A percentile compares a stretch with the other conserved stretches of the same genome.
These are phyloP conservation scores for Chanos chanos DNA, from an alignment of 2,797 vertebrate species.

Conservation along the genomic window DNA sequence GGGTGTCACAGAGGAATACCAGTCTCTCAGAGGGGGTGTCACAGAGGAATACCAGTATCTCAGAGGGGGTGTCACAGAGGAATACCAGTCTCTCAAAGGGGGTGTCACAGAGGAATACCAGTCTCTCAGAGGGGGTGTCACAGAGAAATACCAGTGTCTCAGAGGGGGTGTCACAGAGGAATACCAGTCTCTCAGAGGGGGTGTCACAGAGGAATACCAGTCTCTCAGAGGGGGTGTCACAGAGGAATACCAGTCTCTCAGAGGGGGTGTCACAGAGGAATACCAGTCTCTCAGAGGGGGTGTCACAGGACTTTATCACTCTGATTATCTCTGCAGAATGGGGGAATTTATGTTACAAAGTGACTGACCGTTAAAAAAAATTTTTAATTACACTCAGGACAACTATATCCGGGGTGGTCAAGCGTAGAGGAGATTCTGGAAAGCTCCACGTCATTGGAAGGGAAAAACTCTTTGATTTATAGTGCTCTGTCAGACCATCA, in stretches of 20 bases:
- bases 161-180: slow-evolving; percentile 92
- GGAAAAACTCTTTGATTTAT: fast-evolving
- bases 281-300: slow-evolving; percentile 80
- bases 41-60: too few species aligned
- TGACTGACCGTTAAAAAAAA: neutral
- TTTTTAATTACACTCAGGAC: neutral
- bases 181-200: slow-evolving; percentile 83
- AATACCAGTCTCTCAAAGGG: slow-evolving; percentile 76
- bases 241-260: slow-evolving; percentile 92
- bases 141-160: slow-evolving; percentile 64
- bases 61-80: slow-evolving; percentile 4
- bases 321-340: slow-evolving; percentile 94
- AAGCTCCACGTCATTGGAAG: neutral
- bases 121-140: slow-evolving; percentile 63
- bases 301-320: slow-evolving; percentile 98
- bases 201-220: slow-evolving; percentile 41
- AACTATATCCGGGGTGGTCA: neutral
- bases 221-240: slow-evolving; percentile 87
- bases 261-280: slow-evolving; percentile 6
- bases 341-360: slow-evolving; percentile 71
- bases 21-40: slow-evolving; percentile 85
- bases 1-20: slow-evolving; percentile 31
- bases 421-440: slow-evolving; percentile 34
- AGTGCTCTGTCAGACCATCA: neutral
- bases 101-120: slow-evolving; percentile 97